Percentiles rank a stretch among this genome's conserved stretches.
phyloP scores from a whole-genome alignment of 2,113 vertebrate species.

The Garra rufa region DNA sequence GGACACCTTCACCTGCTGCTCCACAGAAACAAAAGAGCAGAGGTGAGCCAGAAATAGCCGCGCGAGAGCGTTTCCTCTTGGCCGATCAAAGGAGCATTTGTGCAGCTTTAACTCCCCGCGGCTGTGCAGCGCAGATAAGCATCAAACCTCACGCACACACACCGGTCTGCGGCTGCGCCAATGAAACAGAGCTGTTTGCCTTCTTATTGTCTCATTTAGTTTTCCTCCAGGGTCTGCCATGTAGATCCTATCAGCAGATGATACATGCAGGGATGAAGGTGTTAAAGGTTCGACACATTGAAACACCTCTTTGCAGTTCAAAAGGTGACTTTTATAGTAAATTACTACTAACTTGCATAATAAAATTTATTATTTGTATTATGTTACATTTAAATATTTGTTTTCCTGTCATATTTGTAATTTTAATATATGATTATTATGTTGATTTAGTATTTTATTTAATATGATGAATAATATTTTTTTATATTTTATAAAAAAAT shows the following conservation, averaged over 20 bases:
- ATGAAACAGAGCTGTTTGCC: too few relatives aligned
- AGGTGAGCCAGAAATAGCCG: slow-evolving; percentile 49
- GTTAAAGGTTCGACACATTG: too few relatives aligned
- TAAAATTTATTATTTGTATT: too few relatives aligned
- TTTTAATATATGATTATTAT: too few relatives aligned
- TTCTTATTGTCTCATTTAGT: background rate
- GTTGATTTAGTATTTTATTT: too few relatives aligned
- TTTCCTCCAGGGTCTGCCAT: background rate
- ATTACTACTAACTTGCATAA: too few relatives aligned
- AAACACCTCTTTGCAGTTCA: background rate
- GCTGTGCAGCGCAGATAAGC: slow-evolving; percentile 44
- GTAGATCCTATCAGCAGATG: background rate
- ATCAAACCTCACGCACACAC: slow-evolving; percentile 29
- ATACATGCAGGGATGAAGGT: background rate
- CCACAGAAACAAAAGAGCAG: slow-evolving; percentile 50
- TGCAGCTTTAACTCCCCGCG: background rate
- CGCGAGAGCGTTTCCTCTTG: slow-evolving; percentile 50
- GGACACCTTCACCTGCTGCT: slow-evolving; percentile 57
- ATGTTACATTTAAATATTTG: too few relatives aligned
- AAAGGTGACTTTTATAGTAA: background rate
- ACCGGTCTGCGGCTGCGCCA: too few relatives aligned
- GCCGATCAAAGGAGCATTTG: slow-evolving; percentile 52
- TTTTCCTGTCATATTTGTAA: too few relatives aligned
- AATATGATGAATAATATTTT: too few relatives aligned
- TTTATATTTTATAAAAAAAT: too few relatives aligned